Percentiles rank a stretch among this genome's conserved stretches.
Evolutionary conservation across 2,113 vertebrate genomes (phyloP).

Genomic region (Willisornis vidua): DNA sequence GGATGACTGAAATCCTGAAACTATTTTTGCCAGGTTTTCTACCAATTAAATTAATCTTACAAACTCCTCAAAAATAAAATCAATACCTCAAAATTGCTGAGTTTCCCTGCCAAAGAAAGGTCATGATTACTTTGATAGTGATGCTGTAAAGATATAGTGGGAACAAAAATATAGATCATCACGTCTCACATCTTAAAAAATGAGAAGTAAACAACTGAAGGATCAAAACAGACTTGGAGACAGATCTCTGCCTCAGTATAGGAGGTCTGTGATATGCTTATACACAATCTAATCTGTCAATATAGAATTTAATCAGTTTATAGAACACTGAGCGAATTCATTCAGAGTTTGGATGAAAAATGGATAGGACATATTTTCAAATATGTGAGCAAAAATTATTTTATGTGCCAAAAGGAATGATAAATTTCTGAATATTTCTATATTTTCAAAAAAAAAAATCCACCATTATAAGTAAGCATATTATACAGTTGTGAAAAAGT

Average conservation of each 20-base stretch:
- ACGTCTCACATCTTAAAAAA: not conserved
- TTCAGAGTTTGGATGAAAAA: not conserved
- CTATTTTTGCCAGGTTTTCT: not conserved
- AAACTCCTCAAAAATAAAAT: not conserved
- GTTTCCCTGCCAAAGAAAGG: not conserved
- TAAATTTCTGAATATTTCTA: not conserved
- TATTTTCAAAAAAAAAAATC: not conserved
- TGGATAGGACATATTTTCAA: not conserved
- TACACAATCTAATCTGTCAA: not conserved
- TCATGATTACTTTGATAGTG: not conserved
- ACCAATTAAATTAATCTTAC: not conserved
- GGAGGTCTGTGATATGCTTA: not conserved
- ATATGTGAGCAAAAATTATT: not conserved
- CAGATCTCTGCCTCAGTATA: not conserved
- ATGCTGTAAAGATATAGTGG: not conserved
- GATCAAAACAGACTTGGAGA: not conserved
- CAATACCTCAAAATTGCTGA: not conserved
- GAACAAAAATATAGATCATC: not conserved
- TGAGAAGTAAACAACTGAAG: not conserved
- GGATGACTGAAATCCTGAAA: not conserved
- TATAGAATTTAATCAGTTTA: not conserved
- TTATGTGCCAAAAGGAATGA: not conserved
- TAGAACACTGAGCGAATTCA: not conserved
- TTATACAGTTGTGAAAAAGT: not conserved
- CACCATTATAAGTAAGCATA: not conserved